phyloP scores from a whole-genome alignment of 2,888 invertebrate genomes.

The Mylabris sibirica region DNA sequence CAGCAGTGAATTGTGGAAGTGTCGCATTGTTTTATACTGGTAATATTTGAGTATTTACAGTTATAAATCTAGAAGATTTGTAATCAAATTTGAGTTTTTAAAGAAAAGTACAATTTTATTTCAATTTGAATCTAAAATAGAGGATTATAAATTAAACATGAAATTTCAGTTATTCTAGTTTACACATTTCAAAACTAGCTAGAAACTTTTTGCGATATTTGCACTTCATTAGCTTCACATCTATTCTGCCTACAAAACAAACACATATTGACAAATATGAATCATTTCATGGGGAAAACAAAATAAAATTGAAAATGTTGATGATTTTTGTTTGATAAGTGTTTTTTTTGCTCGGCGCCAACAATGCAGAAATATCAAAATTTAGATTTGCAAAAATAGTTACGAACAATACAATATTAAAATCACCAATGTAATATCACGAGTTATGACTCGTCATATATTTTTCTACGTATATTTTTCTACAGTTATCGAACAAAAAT shows the following conservation, averaged over 20 bases:
- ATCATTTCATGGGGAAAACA: not conserved
- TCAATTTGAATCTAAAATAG: not conserved
- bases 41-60: not conserved
- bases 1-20: not conserved
- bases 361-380: not conserved
- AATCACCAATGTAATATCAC: not conserved
- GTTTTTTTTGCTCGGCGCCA: not conserved
- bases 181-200: constrained; percentile 1
- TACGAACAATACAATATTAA: not conserved
- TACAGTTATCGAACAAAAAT: no score
- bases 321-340: not conserved
- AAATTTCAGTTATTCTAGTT: not conserved
- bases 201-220: not conserved
- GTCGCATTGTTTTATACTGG: not conserved
- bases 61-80: not conserved
- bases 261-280: not conserved
- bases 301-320: not conserved
- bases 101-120: not conserved
- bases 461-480: not conserved
- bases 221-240: not conserved
- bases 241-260: not conserved
- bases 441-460: not conserved
- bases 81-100: not conserved
- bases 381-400: not conserved
- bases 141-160: not conserved